phyloP scores from a whole-genome alignment of 2,113 vertebrate genomes.

The Redunca redunca region DNA sequence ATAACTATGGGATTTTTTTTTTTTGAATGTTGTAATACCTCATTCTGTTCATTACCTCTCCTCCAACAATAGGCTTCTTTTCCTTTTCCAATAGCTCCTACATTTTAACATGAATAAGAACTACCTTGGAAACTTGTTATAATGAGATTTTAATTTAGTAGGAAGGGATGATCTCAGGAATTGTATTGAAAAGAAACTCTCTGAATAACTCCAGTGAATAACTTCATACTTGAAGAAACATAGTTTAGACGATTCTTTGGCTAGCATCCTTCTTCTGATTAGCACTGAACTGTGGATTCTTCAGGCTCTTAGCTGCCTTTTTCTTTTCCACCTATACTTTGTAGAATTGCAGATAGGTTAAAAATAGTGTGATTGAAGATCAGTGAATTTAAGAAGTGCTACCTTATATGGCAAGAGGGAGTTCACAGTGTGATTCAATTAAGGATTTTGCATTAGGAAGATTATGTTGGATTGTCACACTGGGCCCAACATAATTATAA shows the following conservation, averaged over 20 bases:
- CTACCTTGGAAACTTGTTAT: neutral
- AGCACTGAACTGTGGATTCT: neutral
- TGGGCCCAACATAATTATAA: neutral
- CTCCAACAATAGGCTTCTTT: neutral
- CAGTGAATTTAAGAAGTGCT: neutral
- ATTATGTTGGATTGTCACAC: neutral
- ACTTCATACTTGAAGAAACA: neutral
- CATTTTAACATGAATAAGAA: neutral
- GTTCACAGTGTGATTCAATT: neutral
- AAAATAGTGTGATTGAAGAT: neutral
- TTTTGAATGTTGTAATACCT: neutral
- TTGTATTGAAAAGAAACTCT: neutral
- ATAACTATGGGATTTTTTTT: neutral
- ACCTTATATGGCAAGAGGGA: neutral
- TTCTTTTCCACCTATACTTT: neutral
- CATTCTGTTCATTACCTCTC: neutral
- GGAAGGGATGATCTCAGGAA: neutral
- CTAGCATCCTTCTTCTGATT: neutral
- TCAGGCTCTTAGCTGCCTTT: neutral
- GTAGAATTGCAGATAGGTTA: neutral
- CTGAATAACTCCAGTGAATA: neutral
- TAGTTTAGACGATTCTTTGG: neutral
- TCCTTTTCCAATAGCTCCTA: neutral
- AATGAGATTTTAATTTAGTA: neutral
- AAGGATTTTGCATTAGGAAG: neutral